Evolutionary conservation across 2,113 vertebrate genomes (phyloP).

Genomic region (Anthoscopus minutus): DNA sequence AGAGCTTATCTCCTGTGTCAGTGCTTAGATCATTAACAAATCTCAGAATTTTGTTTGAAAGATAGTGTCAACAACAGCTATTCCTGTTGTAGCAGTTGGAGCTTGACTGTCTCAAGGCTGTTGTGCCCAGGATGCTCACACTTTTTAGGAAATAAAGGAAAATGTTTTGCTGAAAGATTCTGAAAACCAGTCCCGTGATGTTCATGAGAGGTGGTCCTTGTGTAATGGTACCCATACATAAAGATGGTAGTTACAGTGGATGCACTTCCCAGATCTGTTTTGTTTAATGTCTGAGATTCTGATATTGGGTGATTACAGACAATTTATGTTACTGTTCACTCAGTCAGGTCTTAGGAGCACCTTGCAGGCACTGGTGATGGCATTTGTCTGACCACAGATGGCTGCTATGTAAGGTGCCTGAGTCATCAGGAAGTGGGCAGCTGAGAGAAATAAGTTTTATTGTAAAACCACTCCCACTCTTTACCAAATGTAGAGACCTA

Average conservation of each 20-base stretch:
- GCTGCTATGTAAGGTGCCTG: neutral
- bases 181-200: neutral
- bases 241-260: neutral
- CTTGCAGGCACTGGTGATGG: neutral
- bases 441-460: neutral
- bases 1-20: neutral
- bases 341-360: neutral
- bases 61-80: neutral
- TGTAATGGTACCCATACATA: neutral
- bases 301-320: neutral
- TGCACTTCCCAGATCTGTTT: neutral
- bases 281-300: neutral
- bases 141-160: neutral
- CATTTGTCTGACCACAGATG: neutral
- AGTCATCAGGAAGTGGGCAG: constrained; percentile 6
- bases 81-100: neutral
- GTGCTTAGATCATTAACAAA: neutral
- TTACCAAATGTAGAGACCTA: neutral
- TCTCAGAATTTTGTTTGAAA: neutral
- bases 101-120: neutral
- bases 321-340: neutral
- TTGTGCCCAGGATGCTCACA: neutral
- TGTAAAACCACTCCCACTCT: neutral
- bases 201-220: neutral
- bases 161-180: neutral